These are phyloP conservation scores for Geophilus truncorum DNA, from an alignment of 2,888 invertebrate species.

Conservation along the genomic window DNA sequence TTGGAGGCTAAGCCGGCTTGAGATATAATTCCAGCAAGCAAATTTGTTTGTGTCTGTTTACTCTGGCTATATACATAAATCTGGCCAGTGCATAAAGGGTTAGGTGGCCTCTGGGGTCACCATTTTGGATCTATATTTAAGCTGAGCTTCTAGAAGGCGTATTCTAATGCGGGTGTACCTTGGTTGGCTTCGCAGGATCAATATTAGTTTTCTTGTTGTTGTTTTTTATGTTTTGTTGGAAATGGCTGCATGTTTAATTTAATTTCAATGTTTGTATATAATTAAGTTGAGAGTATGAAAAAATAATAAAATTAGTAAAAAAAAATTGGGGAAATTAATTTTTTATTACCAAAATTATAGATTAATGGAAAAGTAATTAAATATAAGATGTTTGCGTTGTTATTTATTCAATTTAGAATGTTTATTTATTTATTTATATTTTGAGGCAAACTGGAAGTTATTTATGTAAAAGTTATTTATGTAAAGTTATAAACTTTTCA, in stretches of 20 bases:
- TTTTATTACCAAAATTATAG: no score
- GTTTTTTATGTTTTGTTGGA: neutral
- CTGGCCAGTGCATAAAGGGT: conserved; percentile 11
- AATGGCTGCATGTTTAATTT: neutral
- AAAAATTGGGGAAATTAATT: no score
- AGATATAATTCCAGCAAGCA: conserved; percentile 7
- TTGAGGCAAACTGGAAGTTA: no score
- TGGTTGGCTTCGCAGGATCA: neutral
- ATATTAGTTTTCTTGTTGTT: neutral
- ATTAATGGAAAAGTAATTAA: no score
- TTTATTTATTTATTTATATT: no score
- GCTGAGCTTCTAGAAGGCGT: neutral
- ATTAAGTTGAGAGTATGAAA: no score
- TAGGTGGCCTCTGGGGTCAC: conserved; percentile 24
- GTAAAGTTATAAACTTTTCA: no score
- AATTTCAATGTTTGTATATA: neutral
- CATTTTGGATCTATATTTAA: conserved; percentile 25
- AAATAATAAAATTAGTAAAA: no score
- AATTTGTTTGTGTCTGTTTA: conserved; percentile 21
- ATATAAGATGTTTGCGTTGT: no score
- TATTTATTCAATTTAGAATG: no score
- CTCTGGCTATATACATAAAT: conserved; percentile 8
- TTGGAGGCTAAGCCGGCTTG: neutral
- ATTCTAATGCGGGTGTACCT: neutral
- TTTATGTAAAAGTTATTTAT: no score